Evolutionary conservation across 2,113 vertebrate species (phyloP), one percentile per base, ranked within the genome.

Genomic region (Megaceryle torquata): DNA sequence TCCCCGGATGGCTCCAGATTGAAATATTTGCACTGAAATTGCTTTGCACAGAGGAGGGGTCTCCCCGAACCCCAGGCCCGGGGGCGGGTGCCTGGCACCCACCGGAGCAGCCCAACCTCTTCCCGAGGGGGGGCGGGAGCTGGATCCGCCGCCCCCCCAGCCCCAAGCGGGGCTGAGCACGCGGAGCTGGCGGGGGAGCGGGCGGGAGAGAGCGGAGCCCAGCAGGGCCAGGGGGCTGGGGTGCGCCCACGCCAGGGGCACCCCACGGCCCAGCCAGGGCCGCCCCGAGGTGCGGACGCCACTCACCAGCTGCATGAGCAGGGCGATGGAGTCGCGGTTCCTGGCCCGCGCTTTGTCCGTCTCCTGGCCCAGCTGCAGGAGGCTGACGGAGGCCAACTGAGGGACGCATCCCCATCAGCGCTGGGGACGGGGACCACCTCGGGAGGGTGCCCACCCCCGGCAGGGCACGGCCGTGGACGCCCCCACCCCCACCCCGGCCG

Each of bases 341-440:
- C 98, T 98, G 76, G 93, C 94, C 46, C 99, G 98, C 24, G 94
- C 37, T 89, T 94, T 98, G 75, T 99, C 99, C 28, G 97, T 94
- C 54, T 98, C 99, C 97, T 99, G 99, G 83, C 99, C 99, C 84
- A 99, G 97, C 86, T 99, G 99, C 82, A 99, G 98, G 78, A 99
- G 98, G 78, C 98, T 98, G 80, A 98, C 97, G 4, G 99, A 99
- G 37, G 99, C 99, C 97, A 99, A 83, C 99, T 99, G 96, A n/a
- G 92, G 43, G 46, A 24, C 3, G 0, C 10, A 29, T 8, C 20
- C 9, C 1, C 41, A 1, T 85, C 33, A 64, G 82, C 61, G 82
- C 61, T 8, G 63, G 75, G 79, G 41, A 35, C 6, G 2, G 20
- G 1, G 20, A 8, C 39, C 68, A 48, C 41, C 68, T 39, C 15